These are phyloP conservation scores for Esox niger DNA, from an alignment of 2,113 vertebrate species.

Conservation along the genomic window DNA sequence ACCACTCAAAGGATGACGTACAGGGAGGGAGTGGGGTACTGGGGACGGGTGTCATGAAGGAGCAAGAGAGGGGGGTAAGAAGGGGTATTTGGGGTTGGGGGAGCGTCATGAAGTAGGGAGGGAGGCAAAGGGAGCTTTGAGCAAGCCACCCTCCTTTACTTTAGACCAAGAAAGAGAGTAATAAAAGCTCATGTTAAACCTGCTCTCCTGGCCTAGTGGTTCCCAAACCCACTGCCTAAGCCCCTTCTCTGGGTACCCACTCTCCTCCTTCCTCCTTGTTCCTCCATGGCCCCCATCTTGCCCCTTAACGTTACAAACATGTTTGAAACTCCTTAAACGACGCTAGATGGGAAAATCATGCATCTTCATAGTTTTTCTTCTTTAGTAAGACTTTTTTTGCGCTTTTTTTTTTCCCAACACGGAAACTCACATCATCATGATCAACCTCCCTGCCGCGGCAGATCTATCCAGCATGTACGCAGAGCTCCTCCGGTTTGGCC, in stretches of 20 bases:
- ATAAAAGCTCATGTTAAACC: conserved; percentile 55
- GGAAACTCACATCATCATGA: conserved; percentile 57
- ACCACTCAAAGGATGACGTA: conserved; percentile 64
- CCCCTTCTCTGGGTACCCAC: conserved; percentile 11
- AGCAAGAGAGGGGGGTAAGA: conserved; percentile 22
- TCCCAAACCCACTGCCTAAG: conserved; percentile 34
- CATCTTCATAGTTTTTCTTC: conserved; percentile 69
- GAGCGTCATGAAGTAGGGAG: too few species aligned
- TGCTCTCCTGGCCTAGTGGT: conserved; percentile 48
- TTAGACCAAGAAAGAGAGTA: conserved; percentile 60
- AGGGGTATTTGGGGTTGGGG: conserved; percentile 28
- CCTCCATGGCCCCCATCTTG: conserved; percentile 39
- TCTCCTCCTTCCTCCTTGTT: conserved; percentile 12
- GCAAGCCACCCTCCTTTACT: conserved; percentile 28
- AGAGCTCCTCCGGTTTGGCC: conserved; percentile 14
- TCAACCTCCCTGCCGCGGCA: conserved; percentile 19
- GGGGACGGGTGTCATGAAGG: conserved; percentile 29
- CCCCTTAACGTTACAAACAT: conserved; percentile 71
- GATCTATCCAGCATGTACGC: background rate
- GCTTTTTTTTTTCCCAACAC: conserved; percentile 53
- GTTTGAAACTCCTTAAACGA: conserved; percentile 92
- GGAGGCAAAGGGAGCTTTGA: conserved; percentile 36
- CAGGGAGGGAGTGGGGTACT: conserved; percentile 43
- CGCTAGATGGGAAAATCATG: conserved; percentile 95
- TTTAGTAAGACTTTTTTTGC: conserved; percentile 44